phyloP scores from a whole-genome alignment of 23 tunicate genomes.

The Ascidia mentula region DNA sequence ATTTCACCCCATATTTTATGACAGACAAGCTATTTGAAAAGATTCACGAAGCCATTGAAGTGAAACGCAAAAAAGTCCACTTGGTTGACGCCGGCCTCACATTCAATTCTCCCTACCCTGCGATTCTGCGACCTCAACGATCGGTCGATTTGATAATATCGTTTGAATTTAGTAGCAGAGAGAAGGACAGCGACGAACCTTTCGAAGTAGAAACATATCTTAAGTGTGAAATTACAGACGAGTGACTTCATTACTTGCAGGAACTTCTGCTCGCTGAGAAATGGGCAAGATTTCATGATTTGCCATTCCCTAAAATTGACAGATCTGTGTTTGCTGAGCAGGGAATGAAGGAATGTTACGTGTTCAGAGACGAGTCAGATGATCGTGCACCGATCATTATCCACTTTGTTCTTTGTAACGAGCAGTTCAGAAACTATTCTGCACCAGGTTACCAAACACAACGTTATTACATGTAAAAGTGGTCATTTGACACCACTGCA shows the following conservation, averaged over 20 bases:
- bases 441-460: conserved; percentile 59
- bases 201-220: conserved; percentile 61
- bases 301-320: conserved; percentile 95
- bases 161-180: conserved; percentile 80
- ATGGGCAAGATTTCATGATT: conserved; percentile 88
- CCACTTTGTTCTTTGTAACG: conserved; percentile 84
- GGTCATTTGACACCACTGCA: too few relatives aligned
- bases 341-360: conserved; percentile 94
- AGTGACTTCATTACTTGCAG: too few relatives aligned
- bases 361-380: conserved; percentile 81
- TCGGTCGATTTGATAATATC: conserved; percentile 75
- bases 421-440: conserved; percentile 56
- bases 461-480: background rate
- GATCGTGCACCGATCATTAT: conserved; percentile 89
- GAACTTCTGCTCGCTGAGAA: conserved; percentile 93
- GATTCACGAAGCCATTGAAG: conserved; percentile 64
- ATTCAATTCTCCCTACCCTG: conserved; percentile 85
- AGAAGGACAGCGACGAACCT: conserved; percentile 46
- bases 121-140: conserved; percentile 71
- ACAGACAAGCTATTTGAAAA: conserved; percentile 38
- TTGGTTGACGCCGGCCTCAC: conserved; percentile 95
- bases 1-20: background rate
- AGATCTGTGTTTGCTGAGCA: conserved; percentile 54
- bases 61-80: conserved; percentile 57
- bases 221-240: too few relatives aligned